Evolutionary conservation across 2,113 vertebrate genomes (phyloP), one percentile per base, ranked within the genome.

Genomic region (Nanorana parkeri): DNA sequence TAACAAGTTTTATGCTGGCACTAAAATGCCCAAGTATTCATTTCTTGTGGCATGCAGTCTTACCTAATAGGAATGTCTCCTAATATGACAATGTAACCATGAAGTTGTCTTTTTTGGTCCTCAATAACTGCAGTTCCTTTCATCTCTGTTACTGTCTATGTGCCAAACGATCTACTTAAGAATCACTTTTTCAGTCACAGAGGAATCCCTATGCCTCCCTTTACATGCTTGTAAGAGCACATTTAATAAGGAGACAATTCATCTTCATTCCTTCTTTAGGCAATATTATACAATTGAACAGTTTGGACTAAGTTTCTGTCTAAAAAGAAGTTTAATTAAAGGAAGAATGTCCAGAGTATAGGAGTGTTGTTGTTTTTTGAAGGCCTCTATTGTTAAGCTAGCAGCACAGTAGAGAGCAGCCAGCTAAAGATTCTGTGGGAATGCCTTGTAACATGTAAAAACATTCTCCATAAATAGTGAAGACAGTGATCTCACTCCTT

Each of bases 401-500:
- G 55, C 24, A 29, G 6, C 17, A 67, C 10, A 19, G 68, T 32
- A 2, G 5, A 61, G 55, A 67, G 61, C 51, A 60, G 60, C 69
- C 61, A 75, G 61, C 64, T 67, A 32, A 17, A 28, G 72, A 72
- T 76, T 83, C 72, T 76, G 72, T 83, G 80, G 80, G 71, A 83
- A 83, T 83, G 63, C 51, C 79, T 74, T 21, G 21, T 75, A 47
- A 63, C 71, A 11, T 75, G 21, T 76, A 68, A 83, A 81, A 83
- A 75, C 52, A 60, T 54, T 74, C 55, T 83, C 80, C 80, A 76
- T 83, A 83, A 83, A 83, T 83, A 83, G 80, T 75, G 80, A 75
- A 67, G 54, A 74, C 32, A 15, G 41, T 66, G 80, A 76, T 29
- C 79, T 81, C 68, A 74, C 54, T 76, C 17, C 63, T 83, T 68